Percentiles rank a stretch among this genome's conserved stretches.
Conservation (phyloP, 2,888 invertebrate genomes). For the Pollenia amentaria region DNA sequence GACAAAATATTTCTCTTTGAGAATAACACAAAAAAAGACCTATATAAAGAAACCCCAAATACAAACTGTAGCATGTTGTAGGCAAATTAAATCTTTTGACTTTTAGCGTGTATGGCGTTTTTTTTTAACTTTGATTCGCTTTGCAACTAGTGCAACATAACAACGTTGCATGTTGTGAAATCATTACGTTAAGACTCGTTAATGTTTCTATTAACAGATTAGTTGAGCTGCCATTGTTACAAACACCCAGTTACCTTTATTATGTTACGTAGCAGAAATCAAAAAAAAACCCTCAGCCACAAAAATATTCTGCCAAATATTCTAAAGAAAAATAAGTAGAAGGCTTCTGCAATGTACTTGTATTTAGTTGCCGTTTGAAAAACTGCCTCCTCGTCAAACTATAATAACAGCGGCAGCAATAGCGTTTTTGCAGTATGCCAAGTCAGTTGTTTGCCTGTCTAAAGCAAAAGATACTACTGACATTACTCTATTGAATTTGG, state of each 20-base stretch:
- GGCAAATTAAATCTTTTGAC: slow-evolving; percentile 27
- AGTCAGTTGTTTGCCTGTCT: neutral
- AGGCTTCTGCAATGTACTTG: too few relatives aligned
- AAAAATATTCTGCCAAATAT: slow-evolving; percentile 13
- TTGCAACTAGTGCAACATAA: slow-evolving; percentile 41
- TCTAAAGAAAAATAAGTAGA: neutral
- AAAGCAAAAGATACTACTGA: slow-evolving; percentile 30
- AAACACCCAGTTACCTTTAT: slow-evolving; percentile 34
- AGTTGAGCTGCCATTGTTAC: slow-evolving; percentile 72
- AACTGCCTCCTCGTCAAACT: slow-evolving; percentile 22
- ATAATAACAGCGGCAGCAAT: neutral
- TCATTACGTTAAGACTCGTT: slow-evolving; percentile 81
- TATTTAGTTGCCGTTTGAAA: neutral
- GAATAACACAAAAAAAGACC: neutral
- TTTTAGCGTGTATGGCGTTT: slow-evolving; percentile 28
- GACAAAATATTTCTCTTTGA: neutral
- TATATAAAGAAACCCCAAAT: neutral
- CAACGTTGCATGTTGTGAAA: slow-evolving; percentile 80
- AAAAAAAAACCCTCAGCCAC: neutral
- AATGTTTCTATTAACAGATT: slow-evolving; percentile 84
- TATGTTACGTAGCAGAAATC: neutral
- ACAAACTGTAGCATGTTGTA: neutral
- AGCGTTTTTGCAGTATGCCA: slow-evolving; percentile 1
- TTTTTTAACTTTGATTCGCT: neutral
- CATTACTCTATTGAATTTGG: slow-evolving; percentile 65